A percentile compares a stretch with the other conserved stretches of the same genome.
Conservation (phyloP, 2,888 invertebrate species). For the Parochlus steinenii region DNA sequence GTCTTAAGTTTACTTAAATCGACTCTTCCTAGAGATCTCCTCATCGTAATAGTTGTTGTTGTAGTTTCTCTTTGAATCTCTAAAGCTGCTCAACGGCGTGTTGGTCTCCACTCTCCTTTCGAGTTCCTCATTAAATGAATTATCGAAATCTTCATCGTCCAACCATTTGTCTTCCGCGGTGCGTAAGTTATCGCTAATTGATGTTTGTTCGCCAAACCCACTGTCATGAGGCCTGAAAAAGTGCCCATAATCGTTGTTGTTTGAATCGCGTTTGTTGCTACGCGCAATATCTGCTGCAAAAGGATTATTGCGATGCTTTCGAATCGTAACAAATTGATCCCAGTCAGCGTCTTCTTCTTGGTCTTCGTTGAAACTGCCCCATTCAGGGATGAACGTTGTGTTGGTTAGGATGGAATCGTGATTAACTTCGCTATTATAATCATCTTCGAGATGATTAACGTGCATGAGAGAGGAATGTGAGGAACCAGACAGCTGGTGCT, state of each 20-base stretch:
- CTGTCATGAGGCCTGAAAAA: no score
- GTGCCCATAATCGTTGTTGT: neutral
- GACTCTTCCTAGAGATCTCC: no score
- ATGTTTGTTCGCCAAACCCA: conserved; percentile 3
- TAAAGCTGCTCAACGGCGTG: neutral
- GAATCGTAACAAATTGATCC: conserved; percentile 3
- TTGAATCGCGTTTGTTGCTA: neutral
- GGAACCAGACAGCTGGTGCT: no score
- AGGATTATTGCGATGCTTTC: neutral
- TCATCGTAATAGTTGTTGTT: no score
- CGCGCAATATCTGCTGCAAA: neutral
- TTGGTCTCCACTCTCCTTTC: conserved; percentile 14
- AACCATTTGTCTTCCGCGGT: conserved; percentile 27
- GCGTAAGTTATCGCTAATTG: neutral
- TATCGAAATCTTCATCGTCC: conserved; percentile 24
- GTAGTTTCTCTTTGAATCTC: no score
- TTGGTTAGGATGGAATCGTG: conserved; percentile 3
- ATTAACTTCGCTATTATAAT: conserved; percentile 1
- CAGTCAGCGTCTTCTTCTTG: conserved; percentile 9
- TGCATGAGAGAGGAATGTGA: no score
- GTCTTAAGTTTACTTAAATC: no score
- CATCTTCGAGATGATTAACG: no score
- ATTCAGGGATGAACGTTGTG: conserved; percentile 3
- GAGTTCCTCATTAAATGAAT: conserved; percentile 19
- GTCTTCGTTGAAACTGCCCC: no score